Conservation (phyloP, 1,140 invertebrate genomes). For the Halotydeus destructor region DNA sequence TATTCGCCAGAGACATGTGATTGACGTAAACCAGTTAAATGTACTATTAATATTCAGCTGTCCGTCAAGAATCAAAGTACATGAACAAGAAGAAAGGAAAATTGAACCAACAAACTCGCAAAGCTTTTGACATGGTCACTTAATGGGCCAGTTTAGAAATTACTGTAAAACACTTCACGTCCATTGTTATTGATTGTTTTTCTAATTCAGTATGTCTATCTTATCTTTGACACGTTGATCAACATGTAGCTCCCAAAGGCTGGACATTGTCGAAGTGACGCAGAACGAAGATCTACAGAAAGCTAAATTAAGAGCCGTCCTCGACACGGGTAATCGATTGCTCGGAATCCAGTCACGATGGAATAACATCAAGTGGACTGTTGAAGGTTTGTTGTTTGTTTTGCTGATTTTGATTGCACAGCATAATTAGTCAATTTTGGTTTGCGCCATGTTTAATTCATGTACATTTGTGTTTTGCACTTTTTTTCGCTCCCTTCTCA, state of each 20-base stretch:
- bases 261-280: slow-evolving; percentile 94
- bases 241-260: slow-evolving; percentile 42
- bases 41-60: too few relatives aligned
- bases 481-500: slow-evolving; percentile 16
- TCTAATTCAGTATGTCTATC: too few relatives aligned
- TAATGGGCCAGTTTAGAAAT: neutral
- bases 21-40: too few relatives aligned
- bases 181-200: slow-evolving; percentile 9
- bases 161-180: neutral
- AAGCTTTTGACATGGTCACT: neutral
- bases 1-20: too few relatives aligned
- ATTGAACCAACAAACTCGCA: too few relatives aligned
- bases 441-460: neutral
- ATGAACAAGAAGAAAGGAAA: too few relatives aligned
- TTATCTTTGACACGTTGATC: slow-evolving; percentile 80
- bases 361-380: slow-evolving; percentile 59
- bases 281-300: slow-evolving; percentile 94
- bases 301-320: slow-evolving; percentile 72
- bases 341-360: slow-evolving; percentile 30
- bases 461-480: slow-evolving; percentile 6
- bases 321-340: slow-evolving; percentile 58
- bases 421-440: neutral
- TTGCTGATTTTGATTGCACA: too few relatives aligned
- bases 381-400: slow-evolving; percentile 38
- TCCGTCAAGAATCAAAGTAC: too few relatives aligned